Percentiles rank a stretch among this genome's conserved stretches.
Conservation (phyloP, 2,888 invertebrate genomes). For the Magallana nippona region DNA sequence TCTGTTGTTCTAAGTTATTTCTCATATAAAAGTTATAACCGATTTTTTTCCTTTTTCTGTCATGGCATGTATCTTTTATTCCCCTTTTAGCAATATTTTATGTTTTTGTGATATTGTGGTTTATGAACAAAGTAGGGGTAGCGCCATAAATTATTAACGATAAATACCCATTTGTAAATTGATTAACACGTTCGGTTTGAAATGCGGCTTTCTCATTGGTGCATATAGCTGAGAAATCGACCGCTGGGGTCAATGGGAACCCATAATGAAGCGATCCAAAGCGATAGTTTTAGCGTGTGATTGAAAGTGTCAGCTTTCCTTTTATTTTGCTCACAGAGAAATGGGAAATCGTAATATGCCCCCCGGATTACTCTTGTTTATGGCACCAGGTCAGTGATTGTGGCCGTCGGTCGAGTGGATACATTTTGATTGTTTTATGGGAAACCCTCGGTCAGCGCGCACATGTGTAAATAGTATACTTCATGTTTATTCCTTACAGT, state of each 20-base stretch:
- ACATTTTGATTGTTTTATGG: conserved; percentile 26
- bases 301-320: conserved; percentile 42
- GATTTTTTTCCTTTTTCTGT: too few species aligned
- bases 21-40: too few species aligned
- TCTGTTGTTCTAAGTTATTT: background rate
- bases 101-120: background rate
- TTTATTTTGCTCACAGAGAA: conserved; percentile 36
- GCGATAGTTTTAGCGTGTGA: conserved; percentile 36
- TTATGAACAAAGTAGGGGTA: background rate
- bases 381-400: conserved; percentile 13
- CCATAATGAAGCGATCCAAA: conserved; percentile 34
- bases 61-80: background rate
- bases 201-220: conserved; percentile 21
- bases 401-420: conserved; percentile 12
- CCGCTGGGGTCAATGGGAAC: conserved; percentile 37
- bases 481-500: conserved; percentile 18
- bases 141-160: conserved; percentile 26
- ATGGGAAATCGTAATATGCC: conserved; percentile 34
- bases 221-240: conserved; percentile 17
- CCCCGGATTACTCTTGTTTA: conserved; percentile 35
- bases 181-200: conserved; percentile 29
- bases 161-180: conserved; percentile 21
- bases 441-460: background rate
- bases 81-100: background rate
- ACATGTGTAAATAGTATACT: conserved; percentile 27